These are phyloP conservation scores for Chironomus striatipennis DNA, from an alignment of 1,140 invertebrate genomes.

Conservation along the genomic window DNA sequence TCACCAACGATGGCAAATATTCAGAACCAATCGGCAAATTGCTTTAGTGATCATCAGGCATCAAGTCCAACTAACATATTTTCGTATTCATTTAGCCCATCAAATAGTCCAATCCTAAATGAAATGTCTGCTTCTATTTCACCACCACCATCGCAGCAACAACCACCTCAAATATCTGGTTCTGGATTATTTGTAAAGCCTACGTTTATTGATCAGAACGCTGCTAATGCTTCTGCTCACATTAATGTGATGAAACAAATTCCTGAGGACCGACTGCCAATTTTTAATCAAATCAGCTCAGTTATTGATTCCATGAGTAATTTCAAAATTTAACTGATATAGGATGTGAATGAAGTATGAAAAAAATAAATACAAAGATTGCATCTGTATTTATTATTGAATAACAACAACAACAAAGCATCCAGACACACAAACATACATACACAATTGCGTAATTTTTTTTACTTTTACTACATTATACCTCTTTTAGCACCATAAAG, in stretches of 20 bases:
- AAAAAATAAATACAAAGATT: not conserved
- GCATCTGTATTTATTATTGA: not conserved
- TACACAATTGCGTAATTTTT: not conserved
- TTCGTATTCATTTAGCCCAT: conserved; percentile 33
- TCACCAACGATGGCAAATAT: conserved; percentile 38
- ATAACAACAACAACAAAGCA: not conserved
- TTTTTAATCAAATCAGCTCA: conserved; percentile 61
- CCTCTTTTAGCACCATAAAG: not conserved
- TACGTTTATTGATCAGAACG: conserved; percentile 35
- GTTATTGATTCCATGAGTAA: conserved; percentile 49
- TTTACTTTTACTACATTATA: not conserved
- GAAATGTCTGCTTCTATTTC: conserved; percentile 35
- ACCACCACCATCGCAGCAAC: conserved; percentile 36
- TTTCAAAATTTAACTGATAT: conserved; percentile 45
- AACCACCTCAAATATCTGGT: conserved; percentile 30
- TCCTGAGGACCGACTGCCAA: conserved; percentile 50
- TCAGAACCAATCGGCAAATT: conserved; percentile 60
- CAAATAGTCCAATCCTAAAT: conserved; percentile 36
- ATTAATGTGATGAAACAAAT: conserved; percentile 29
- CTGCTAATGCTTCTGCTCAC: conserved; percentile 31
- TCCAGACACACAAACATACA: no score
- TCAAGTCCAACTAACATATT: conserved; percentile 29
- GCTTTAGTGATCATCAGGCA: conserved; percentile 53
- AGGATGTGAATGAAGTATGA: not conserved
- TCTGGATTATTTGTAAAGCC: conserved; percentile 29